These are phyloP conservation scores for Ptilodon capucinus DNA, from an alignment of 2,888 invertebrate genomes.

Conservation along the genomic window DNA sequence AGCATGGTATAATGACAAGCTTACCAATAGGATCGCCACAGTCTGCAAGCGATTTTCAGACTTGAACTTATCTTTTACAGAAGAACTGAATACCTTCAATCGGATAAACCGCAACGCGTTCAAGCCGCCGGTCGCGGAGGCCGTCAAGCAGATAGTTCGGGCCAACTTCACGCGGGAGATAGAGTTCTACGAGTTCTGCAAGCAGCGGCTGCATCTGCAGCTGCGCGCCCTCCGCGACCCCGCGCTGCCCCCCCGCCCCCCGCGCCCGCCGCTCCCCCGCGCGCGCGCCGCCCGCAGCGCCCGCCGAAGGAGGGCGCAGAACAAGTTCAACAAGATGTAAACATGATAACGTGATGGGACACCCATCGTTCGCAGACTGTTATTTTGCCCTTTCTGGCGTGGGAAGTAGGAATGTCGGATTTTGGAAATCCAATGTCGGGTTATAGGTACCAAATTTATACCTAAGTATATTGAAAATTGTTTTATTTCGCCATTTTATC, in stretches of 20 bases:
- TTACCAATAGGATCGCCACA: too few species aligned
- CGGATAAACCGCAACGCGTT: constrained; percentile 93
- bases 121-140: constrained; percentile 93
- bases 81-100: constrained; percentile 88
- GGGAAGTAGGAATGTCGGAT: background rate
- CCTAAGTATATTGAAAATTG: too few species aligned
- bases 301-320: constrained; percentile 44
- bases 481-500: too few species aligned
- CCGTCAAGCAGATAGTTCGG: constrained; percentile 92
- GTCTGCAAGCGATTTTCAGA: background rate
- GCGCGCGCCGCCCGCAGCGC: constrained; percentile 45
- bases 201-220: constrained; percentile 91
- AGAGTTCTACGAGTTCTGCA: constrained; percentile 95
- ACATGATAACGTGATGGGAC: constrained; percentile 18
- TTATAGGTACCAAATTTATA: too few species aligned
- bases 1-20: too few species aligned
- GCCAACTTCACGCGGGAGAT: constrained; percentile 94
- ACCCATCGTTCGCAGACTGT: constrained; percentile 29
- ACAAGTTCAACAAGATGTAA: constrained; percentile 32
- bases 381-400: constrained; percentile 8
- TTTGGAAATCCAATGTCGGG: too few species aligned
- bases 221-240: constrained; percentile 87
- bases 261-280: constrained; percentile 51
- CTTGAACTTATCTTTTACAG: constrained; percentile 69
- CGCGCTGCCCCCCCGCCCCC: constrained; percentile 45